Evolutionary conservation across 2,797 vertebrate genomes (phyloP).

Genomic region (Podarcis siculus): DNA sequence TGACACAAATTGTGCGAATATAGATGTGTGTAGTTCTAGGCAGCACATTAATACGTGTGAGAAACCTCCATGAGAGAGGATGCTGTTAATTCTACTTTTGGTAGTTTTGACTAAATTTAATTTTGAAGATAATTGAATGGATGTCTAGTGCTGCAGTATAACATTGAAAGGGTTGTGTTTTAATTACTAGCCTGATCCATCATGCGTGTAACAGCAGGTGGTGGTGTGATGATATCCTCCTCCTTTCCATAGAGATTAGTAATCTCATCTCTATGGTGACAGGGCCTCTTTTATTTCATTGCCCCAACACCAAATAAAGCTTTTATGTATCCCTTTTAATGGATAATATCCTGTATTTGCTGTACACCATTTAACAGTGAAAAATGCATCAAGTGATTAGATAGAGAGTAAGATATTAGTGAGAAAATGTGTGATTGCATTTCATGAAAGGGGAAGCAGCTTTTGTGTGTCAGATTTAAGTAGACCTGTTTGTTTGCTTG

Average conservation of each 20-base stretch:
- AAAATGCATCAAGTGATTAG: slow-evolving; percentile 42
- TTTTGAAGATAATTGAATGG: not conserved
- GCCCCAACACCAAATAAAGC: not conserved
- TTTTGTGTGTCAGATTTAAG: slow-evolving; percentile 3
- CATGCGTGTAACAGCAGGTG: not conserved
- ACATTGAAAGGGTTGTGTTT: not conserved
- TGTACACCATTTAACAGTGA: slow-evolving; percentile 33
- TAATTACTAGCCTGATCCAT: not conserved
- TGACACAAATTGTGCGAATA: slow-evolving; percentile 31
- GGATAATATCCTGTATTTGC: not conserved
- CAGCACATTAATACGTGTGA: not conserved
- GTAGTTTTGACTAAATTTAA: not conserved
- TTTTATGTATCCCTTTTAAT: slow-evolving; percentile 2
- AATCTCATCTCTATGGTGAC: not conserved
- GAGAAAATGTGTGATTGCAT: slow-evolving; percentile 30
- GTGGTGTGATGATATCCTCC: not conserved
- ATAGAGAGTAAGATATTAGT: slow-evolving; percentile 39
- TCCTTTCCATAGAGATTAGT: not conserved
- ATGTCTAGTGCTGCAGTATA: not conserved
- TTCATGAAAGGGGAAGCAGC: not conserved
- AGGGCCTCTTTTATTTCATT: not conserved
- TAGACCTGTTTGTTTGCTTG: not conserved
- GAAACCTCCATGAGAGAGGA: not conserved
- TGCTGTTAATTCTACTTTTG: not conserved
- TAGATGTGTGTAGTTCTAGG: not conserved